A percentile compares a stretch with the other conserved stretches of the same genome.
Conservation (phyloP, 2,888 invertebrate genomes). For the Cephus sareptanus region DNA sequence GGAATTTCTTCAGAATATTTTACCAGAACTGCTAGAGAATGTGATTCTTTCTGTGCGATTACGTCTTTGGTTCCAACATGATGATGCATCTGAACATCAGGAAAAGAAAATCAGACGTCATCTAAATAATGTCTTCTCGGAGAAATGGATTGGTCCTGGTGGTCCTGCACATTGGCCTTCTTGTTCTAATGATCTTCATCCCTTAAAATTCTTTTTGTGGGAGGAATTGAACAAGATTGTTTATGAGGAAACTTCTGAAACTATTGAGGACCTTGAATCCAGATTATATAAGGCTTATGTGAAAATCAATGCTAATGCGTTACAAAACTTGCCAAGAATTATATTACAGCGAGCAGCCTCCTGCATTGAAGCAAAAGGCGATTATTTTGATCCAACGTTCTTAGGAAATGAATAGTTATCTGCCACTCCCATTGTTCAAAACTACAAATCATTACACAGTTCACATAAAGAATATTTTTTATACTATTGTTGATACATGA, state of each 20-base stretch:
- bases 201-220: neutral
- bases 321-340: neutral
- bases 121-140: neutral
- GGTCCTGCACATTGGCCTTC: neutral
- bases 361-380: neutral
- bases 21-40: neutral
- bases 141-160: neutral
- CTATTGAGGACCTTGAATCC: neutral
- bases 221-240: neutral
- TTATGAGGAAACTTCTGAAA: neutral
- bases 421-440: neutral
- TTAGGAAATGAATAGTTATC: neutral
- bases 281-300: neutral
- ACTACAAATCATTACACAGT: neutral
- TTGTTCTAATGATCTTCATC: neutral
- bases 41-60: neutral
- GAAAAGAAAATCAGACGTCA: neutral
- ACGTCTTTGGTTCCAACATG: neutral
- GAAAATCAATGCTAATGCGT: neutral
- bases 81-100: neutral
- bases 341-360: neutral
- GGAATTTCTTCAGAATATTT: neutral
- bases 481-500: neutral
- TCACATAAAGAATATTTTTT: neutral
- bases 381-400: neutral